A percentile compares a stretch with the other conserved stretches of the same genome.
phyloP scores from a whole-genome alignment of 2,113 vertebrate species.

The Bagarius yarrelli region DNA sequence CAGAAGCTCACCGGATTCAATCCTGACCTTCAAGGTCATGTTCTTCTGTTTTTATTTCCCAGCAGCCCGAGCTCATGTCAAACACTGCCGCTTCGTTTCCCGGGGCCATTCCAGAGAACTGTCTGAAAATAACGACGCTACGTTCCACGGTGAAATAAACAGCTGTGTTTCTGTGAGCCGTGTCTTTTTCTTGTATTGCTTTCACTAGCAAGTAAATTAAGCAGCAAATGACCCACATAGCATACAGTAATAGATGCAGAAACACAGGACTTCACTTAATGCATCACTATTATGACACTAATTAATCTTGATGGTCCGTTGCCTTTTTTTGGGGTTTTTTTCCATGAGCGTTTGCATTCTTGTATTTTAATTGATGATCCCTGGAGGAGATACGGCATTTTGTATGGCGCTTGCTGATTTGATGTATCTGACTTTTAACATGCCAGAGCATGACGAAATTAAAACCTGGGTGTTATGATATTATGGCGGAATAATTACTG shows the following conservation, averaged over 20 bases:
- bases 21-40: slow-evolving; percentile 29
- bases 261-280: slow-evolving; percentile 68
- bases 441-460: not conserved
- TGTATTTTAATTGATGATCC: not conserved
- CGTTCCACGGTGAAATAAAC: slow-evolving; percentile 56
- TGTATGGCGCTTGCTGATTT: not conserved
- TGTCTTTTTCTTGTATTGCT: slow-evolving; percentile 62
- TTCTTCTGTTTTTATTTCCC: slow-evolving; percentile 37
- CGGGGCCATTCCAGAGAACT: slow-evolving; percentile 56
- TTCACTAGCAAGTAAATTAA: slow-evolving; percentile 70
- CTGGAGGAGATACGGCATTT: not conserved
- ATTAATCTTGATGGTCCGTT: slow-evolving; percentile 68
- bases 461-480: not conserved
- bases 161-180: slow-evolving; percentile 49
- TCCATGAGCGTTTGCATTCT: slow-evolving; percentile 14
- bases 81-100: slow-evolving; percentile 46
- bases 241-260: slow-evolving; percentile 66
- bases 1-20: slow-evolving; percentile 28
- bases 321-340: slow-evolving; percentile 49
- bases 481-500: not conserved
- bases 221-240: slow-evolving; percentile 74
- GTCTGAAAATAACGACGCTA: slow-evolving; percentile 58
- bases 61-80: slow-evolving; percentile 29
- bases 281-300: slow-evolving; percentile 71
- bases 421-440: not conserved